phyloP scores from a whole-genome alignment of 2,113 vertebrate genomes.

The Elanus axillaris region DNA sequence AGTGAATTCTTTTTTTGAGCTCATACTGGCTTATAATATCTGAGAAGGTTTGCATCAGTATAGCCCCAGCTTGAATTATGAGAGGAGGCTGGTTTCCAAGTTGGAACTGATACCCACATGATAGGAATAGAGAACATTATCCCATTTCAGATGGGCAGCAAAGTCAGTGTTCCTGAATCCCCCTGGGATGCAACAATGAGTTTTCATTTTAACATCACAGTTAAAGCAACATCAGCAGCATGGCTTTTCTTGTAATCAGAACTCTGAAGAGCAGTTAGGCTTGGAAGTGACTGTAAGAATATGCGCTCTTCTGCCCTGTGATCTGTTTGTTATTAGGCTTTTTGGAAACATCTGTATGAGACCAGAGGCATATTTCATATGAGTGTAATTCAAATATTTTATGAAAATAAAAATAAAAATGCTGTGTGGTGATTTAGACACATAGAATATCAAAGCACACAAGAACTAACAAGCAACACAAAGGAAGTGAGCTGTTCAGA shows the following conservation, averaged over 20 bases:
- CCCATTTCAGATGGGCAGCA: constrained; percentile 66
- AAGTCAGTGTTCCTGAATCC: constrained; percentile 59
- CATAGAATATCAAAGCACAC: constrained; percentile 50
- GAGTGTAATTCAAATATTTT: constrained; percentile 71
- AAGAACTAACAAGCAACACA: constrained; percentile 59
- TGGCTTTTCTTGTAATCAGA: constrained; percentile 44
- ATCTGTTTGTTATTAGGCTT: constrained; percentile 77
- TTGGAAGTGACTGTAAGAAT: constrained; percentile 37
- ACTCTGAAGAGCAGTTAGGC: constrained; percentile 45
- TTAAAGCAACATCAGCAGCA: constrained; percentile 16
- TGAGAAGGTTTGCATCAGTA: constrained; percentile 75
- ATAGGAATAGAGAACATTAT: constrained; percentile 63
- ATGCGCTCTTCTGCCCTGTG: constrained; percentile 54
- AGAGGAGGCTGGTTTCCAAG: constrained; percentile 70
- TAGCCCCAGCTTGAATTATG: constrained; percentile 73
- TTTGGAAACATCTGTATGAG: constrained; percentile 58
- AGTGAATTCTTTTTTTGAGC: constrained; percentile 91
- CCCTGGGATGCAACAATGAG: constrained; percentile 42
- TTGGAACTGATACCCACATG: constrained; percentile 68
- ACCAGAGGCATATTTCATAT: constrained; percentile 68
- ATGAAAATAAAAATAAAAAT: constrained; percentile 49
- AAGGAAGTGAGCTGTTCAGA: constrained; percentile 15
- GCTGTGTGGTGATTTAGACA: constrained; percentile 59
- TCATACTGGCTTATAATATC: constrained; percentile 89
- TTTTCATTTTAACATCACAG: constrained; percentile 71